Percentiles rank a stretch among this genome's conserved stretches.
Evolutionary conservation across 2,888 invertebrate species (phyloP).

Genomic region (Pristionchus fissidentatus): DNA sequence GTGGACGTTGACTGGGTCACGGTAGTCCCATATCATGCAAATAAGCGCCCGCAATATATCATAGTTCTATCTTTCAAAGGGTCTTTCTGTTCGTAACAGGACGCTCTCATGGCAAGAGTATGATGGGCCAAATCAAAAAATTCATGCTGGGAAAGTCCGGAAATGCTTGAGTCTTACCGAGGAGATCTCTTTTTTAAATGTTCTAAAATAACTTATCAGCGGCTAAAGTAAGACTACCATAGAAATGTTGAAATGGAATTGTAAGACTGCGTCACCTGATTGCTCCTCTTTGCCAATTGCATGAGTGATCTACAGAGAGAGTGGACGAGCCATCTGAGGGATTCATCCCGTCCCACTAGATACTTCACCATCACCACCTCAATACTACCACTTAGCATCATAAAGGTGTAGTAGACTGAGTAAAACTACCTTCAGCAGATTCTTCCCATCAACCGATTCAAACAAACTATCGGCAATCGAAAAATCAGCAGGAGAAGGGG

Average conservation of each 20-base stretch:
- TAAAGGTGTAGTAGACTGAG: neutral
- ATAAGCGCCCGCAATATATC: too few species aligned
- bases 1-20: too few species aligned
- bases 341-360: slow-evolving; percentile 58
- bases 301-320: slow-evolving; percentile 61
- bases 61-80: too few species aligned
- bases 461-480: slow-evolving; percentile 52
- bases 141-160: too few species aligned
- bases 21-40: too few species aligned
- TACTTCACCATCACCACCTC: slow-evolving; percentile 56
- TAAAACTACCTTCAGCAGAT: slow-evolving; percentile 48
- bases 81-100: too few species aligned
- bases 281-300: slow-evolving; percentile 58
- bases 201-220: too few species aligned
- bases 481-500: slow-evolving; percentile 15
- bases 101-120: too few species aligned
- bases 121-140: too few species aligned
- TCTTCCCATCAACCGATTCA: slow-evolving; percentile 50
- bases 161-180: too few species aligned
- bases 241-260: neutral
- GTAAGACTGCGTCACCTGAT: slow-evolving; percentile 54
- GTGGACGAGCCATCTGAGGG: slow-evolving; percentile 60
- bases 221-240: slow-evolving; percentile 1
- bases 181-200: too few species aligned
- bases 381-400: too few species aligned